Conservation (phyloP, 30 jellyfish, hydroid and myxozoan genomes). For the Hydra vulgaris region DNA sequence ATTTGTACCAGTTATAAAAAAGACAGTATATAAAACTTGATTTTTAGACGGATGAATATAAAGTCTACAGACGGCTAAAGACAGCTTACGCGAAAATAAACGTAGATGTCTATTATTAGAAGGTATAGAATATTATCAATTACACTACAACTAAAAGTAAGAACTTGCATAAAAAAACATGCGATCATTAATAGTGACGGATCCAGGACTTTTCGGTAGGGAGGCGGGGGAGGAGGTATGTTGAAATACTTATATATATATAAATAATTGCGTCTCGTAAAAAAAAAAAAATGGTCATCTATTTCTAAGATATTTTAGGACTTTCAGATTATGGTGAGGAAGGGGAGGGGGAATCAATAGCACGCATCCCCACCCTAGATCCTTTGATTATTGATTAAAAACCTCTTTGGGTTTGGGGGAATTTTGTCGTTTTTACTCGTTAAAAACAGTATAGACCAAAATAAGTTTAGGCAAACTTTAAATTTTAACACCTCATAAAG, state of each 20-base stretch:
- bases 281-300: no score
- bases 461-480: neutral
- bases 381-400: neutral
- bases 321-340: no score
- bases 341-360: no score
- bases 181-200: no score
- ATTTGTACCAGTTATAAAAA: neutral
- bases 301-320: no score
- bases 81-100: neutral
- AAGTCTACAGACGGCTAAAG: neutral
- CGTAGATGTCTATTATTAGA: neutral
- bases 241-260: no score
- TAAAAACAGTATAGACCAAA: neutral
- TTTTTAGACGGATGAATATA: neutral
- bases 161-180: neutral
- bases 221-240: no score
- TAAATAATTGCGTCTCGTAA: no score
- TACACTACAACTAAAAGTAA: neutral
- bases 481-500: neutral
- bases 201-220: no score
- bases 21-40: neutral
- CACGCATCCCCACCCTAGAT: no score
- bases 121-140: neutral
- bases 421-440: neutral
- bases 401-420: neutral